Percentiles rank a stretch among this genome's conserved stretches.
Conservation (phyloP, 1,140 invertebrate species). For the Drosophila quadrilineata region DNA sequence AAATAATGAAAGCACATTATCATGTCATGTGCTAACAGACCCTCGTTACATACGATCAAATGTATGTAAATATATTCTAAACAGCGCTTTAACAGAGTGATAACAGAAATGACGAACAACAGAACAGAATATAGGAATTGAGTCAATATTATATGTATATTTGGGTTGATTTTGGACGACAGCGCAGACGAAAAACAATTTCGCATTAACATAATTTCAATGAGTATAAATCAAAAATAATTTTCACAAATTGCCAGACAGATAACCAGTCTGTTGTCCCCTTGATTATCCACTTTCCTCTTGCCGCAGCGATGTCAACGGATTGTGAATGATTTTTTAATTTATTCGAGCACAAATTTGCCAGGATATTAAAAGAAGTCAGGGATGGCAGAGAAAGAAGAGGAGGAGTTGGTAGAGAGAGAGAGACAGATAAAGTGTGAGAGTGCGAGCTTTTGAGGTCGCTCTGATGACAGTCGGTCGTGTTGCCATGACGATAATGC, state of each 20-base stretch:
- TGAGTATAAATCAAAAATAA: slow-evolving; percentile 70
- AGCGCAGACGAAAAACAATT: slow-evolving; percentile 39
- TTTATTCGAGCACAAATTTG: slow-evolving; percentile 73
- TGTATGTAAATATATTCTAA: no score
- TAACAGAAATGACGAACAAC: no score
- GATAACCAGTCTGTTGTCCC: background rate
- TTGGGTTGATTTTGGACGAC: no score
- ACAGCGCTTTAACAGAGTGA: no score
- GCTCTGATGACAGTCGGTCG: background rate
- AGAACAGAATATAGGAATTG: no score
- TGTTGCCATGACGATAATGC: slow-evolving; percentile 29
- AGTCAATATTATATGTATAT: no score
- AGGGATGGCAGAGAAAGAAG: background rate
- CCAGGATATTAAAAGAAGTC: slow-evolving; percentile 58
- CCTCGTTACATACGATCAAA: no score
- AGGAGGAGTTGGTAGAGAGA: background rate
- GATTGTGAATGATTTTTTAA: slow-evolving; percentile 70
- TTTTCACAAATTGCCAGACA: slow-evolving; percentile 57
- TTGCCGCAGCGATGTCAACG: no score
- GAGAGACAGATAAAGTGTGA: background rate
- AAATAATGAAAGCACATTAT: no score
- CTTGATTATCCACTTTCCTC: slow-evolving; percentile 34
- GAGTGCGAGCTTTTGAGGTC: background rate
- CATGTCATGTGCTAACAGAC: no score
- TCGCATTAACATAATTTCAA: slow-evolving; percentile 63